Base-by-base conservation (phyloP, 2,888 invertebrate genomes). In the Oligia latruncula region DNA sequence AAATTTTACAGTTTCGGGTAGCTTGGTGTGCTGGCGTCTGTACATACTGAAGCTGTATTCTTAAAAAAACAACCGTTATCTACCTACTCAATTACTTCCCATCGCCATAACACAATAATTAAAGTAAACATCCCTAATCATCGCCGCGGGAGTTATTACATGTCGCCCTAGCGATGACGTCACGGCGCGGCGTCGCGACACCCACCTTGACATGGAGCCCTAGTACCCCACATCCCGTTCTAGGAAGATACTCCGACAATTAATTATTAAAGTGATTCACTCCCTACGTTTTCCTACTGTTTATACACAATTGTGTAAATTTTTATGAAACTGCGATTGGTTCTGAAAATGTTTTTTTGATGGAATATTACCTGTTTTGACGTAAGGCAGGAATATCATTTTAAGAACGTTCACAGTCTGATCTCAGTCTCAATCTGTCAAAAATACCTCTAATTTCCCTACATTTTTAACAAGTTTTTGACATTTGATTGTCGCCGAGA, bases 171-270 rank as follows among this genome's bases (percentile, higher is more conserved):
- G 35, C 40, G 46, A n/a, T 84, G 83, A 88, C 82, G 78, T 71
- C 78, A 82, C 70, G 35, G 23, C 23, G 40, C 70, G 35, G 66
- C 55, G 85, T 73, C 76, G 64, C 86, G 79, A 82, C 86, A 68
- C 29, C 71, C 71, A 78, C 93, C 92, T 92, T 93, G 93, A 92
- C 93, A 89, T 65, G 87, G 49, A 90, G 89, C 80, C 87, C 92
- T 72, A 46, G 74, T 85, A 84, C 62, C 74, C 85, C 85, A 84
- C 74, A 80, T 87, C 17, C 15, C 15, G 64, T 85, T 87, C 94
- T 88, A 78, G 78, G 90, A 88, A 89, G 87, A 72, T 64, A 70
- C 66, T n/a, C n/a, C 43, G 15, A 46, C 29, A 71, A 17, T 46
- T 80, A 43, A 65, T 52, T 85, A 74, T 60, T 71, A 73, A 72